Percentiles rank a stretch among this genome's conserved stretches.
These are phyloP conservation scores for Syngnathus acus DNA, from an alignment of 2,797 vertebrate genomes.

Conservation along the genomic window DNA sequence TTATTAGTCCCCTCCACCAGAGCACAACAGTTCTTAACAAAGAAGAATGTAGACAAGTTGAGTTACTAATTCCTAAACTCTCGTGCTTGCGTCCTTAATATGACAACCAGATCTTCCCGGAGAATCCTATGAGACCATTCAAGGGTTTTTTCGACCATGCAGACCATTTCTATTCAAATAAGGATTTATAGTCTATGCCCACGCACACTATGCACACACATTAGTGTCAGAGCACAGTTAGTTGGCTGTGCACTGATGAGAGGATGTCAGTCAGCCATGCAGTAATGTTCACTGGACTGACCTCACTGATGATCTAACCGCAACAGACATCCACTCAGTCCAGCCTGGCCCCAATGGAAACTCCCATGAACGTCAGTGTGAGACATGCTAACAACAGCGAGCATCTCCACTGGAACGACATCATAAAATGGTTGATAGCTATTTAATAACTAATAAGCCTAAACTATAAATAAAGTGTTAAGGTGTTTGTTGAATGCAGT, in stretches of 20 bases:
- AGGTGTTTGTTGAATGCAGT: neutral
- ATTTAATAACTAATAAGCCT: neutral
- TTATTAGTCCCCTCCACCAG: too few species aligned
- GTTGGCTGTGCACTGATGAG: slow-evolving; percentile 30
- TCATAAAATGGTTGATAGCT: neutral
- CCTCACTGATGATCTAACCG: slow-evolving; percentile 9
- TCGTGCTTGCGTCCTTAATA: neutral
- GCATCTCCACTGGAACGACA: neutral
- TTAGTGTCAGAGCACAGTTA: slow-evolving; percentile 9
- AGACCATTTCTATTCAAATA: slow-evolving; percentile 2
- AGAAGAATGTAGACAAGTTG: neutral
- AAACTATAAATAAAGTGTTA: neutral
- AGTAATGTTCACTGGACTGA: slow-evolving; percentile 11
- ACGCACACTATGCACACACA: slow-evolving; percentile 6
- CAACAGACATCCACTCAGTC: slow-evolving; percentile 2
- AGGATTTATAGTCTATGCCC: slow-evolving; percentile 3
- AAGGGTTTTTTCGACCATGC: neutral
- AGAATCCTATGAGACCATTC: neutral
- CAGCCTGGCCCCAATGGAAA: slow-evolving; percentile 2
- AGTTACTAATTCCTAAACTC: neutral
- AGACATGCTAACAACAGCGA: slow-evolving; percentile 1
- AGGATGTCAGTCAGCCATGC: slow-evolving; percentile 10
- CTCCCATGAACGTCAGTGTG: slow-evolving; percentile 65
- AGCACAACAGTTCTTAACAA: too few species aligned
- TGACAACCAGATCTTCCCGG: neutral